Base-by-base conservation (phyloP, 2,113 vertebrate genomes). In the Protobothrops flavoviridis region DNA sequence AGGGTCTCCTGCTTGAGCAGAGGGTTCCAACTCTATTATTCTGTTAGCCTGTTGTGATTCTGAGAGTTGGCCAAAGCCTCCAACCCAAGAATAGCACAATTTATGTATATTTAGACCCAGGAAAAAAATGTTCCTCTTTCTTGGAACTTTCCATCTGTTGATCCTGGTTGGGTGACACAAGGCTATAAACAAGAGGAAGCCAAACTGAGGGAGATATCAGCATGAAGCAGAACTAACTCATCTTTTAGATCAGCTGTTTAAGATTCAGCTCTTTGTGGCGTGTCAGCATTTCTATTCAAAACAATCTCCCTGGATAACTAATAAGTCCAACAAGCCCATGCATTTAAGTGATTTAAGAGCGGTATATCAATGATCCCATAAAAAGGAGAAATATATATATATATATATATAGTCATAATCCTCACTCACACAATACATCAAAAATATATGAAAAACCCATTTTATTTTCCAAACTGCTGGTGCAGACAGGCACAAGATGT, bases 381-480 rank as follows among this genome's bases (percentile, higher is more conserved):
- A 93, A 48, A 93, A 57, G 29, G 13, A 26, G 61, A 17, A 50
- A 88, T 33, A 74, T 7, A 74, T 33, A 74, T 33, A n/a, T 15
- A 15, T 74, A 23, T 17, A 74, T 33, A 74, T 17, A 17, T 74
- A 23, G 56, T 11, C 55, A 94, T n/a, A 94, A 94, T 56, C n/a
- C 56, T 92, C 74, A 91, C 5, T 0, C 91, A 26, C 12, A 94
- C 92, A 85, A 91, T n/a, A 39, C 69, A 92, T 91, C 91, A 93
- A 85, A 94, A 24, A 39, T 48, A 93, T 45, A 81, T 90, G 33
- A 91, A 86, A 96, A 94, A 87, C 59, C 20, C 69, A 33, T 93
- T 55, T 61, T 52, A 93, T 94, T 93, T 85, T 61, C 85, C 91
- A 92, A 95, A 92, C 89, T 64, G 93, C 43, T 17, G n/a, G 85